Evolutionary conservation across 2,797 vertebrate genomes (phyloP), one percentile per base, ranked within the genome.

Genomic region (Champsocephalus gunnari): DNA sequence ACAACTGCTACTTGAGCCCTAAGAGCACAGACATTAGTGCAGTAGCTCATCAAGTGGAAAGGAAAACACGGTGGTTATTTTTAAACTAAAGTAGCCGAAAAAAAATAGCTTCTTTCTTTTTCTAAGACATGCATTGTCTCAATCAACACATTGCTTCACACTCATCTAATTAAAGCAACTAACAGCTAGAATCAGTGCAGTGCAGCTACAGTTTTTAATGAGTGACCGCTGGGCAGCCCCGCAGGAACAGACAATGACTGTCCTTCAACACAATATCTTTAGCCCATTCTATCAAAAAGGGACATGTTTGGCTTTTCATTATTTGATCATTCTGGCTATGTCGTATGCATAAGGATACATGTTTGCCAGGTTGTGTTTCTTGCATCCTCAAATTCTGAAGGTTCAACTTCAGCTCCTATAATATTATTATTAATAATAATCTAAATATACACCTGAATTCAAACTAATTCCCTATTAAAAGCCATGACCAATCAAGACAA

Each of bases 1-100:
- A 83, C 84, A 84, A 86, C 81, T 47, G 45, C 45, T 62, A 62
- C 38, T 67, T 65, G n/a, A 69, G 54, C 54, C 47, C n/a, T 11
- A 17, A 45, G 45, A 80, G 75, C 45, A 44, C 56, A 64, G 47
- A 57, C 8, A 54, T 75, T 73, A 74, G 45, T 9, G 24, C 13
- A 47, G 28, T 10, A 32, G 59, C 1, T 38, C 10, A 56, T 48
- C n/a, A 41, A 24, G 56, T 53, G 68, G 21, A 58, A 41, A 1
- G 2, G 24, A 51, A 49, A 44, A 63, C 4, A 51, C 21, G 0
- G 5, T 21, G 28, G 4, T 17, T 47, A 49, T 32, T 64, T 73
- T 56, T n/a, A 32, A 1, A 57, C 11, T 12, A 43, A 32, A 51
- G 65, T 0, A 55, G 16, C 14, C 8, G 14, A 12, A 49, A 61